Percentiles rank a stretch among this genome's conserved stretches.
Conservation (phyloP, 2,888 invertebrate species). For the Herminia tarsipennalis region DNA sequence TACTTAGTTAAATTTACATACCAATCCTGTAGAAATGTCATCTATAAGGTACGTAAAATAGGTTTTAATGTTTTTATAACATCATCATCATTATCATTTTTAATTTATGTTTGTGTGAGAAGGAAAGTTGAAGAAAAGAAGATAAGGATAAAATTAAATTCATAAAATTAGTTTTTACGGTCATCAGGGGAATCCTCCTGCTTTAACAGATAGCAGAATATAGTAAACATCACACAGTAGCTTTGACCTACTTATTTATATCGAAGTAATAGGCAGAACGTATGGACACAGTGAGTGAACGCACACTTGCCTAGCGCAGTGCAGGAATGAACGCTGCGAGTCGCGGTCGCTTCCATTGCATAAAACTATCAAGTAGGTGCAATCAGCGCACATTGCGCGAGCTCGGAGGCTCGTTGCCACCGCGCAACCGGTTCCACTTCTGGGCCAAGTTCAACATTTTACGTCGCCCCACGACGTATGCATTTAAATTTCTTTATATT, state of each 20-base stretch:
- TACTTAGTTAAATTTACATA: too few species aligned
- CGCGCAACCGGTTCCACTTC: conserved; percentile 49
- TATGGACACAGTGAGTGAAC: conserved; percentile 29
- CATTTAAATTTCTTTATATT: conserved; percentile 12
- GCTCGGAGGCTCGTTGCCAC: conserved; percentile 25
- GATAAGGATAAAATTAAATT: too few species aligned
- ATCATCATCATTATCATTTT: too few species aligned
- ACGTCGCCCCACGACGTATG: conserved; percentile 18
- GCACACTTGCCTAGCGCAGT: conserved; percentile 17
- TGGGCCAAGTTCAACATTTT: conserved; percentile 57
- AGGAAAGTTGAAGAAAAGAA: too few species aligned
- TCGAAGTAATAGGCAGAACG: conserved; percentile 26
- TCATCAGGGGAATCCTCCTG: too few species aligned
- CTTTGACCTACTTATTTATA: conserved; percentile 28
- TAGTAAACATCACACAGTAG: conserved; percentile 19
- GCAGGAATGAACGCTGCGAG: conserved; percentile 27
- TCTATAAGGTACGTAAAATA: too few species aligned
- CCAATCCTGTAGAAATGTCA: too few species aligned
- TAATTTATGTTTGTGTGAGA: too few species aligned
- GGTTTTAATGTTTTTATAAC: too few species aligned
- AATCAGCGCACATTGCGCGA: conserved; percentile 32
- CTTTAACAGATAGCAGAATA: not conserved
- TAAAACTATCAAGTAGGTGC: conserved; percentile 39
- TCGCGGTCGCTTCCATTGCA: conserved; percentile 37
- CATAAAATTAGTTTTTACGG: too few species aligned